Percentiles rank a stretch among this genome's conserved stretches.
These are phyloP conservation scores for Nomada fucata DNA, from an alignment of 2,888 invertebrate genomes.

Conservation along the genomic window DNA sequence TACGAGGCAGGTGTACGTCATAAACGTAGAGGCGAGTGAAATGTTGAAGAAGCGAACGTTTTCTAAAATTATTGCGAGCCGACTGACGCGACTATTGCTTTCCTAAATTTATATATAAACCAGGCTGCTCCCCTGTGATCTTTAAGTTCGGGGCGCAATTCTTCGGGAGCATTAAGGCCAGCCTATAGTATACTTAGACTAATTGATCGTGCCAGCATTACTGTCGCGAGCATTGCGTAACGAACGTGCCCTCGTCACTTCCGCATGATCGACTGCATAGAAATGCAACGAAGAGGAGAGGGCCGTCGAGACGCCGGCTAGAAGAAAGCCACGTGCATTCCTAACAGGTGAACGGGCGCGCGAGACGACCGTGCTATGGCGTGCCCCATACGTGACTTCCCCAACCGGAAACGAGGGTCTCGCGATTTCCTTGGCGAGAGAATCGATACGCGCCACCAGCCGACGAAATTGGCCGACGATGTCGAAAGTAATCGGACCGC, in stretches of 20 bases:
- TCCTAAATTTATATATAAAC: no score
- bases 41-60: no score
- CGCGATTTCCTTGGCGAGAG: conserved; percentile 30
- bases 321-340: conserved; percentile 47
- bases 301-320: conserved; percentile 28
- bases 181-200: no score
- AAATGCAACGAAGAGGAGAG: conserved; percentile 18
- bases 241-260: conserved; percentile 21
- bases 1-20: background rate
- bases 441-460: conserved; percentile 5
- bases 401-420: conserved; percentile 56
- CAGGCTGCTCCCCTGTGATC: no score
- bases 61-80: no score
- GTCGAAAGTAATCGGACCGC: conserved; percentile 20
- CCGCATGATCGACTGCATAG: conserved; percentile 44
- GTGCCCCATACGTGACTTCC: conserved; percentile 66
- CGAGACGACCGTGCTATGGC: conserved; percentile 13
- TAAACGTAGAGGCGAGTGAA: no score
- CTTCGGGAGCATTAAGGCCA: no score
- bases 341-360: conserved; percentile 6
- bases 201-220: background rate
- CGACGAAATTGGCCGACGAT: conserved; percentile 41
- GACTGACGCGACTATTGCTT: no score
- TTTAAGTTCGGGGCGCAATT: no score
- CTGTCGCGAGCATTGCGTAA: conserved; percentile 14